Base-by-base conservation (phyloP, 2,888 invertebrate genomes). In the Tigriopus californicus region DNA sequence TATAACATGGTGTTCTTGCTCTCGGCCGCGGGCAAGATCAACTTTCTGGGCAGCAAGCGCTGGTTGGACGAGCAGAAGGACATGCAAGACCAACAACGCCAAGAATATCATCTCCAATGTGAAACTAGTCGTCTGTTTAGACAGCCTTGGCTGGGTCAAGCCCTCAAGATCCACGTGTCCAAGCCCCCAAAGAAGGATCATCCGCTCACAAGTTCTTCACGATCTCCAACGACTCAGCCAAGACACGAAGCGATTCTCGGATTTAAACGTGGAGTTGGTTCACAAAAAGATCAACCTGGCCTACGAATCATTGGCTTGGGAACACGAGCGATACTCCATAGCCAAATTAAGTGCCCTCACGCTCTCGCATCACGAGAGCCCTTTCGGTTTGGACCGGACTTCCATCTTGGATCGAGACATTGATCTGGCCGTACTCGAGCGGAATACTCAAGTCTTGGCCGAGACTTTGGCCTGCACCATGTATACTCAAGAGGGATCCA, bases 261-360 rank as follows among this genome's bases (percentile, higher is more conserved):
- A 22, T 12, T 24, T 57, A 1, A 24, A 49, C 61, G 66, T 67
- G 1, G 65, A 74, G 1, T 77, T 85, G 51, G 78, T 82, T 8
- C 92, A 95, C 68, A 95, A 95, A 74, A 97, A 97, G 76, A 97
- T 98, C 65, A 94, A 94, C 75, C 74, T 97, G 59, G 91, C 90
- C 0, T 91, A 94, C 58, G 86, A 88, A 65, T 77, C 82, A 60
- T 72, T 94, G 33, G 86, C 91, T 0, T 98, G 97, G 97, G 94
- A 95, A 68, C 97, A 98, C 68, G 97, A 98, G 72, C 75, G 90
- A 64, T 97, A 86, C 73, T 92, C 91, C 70, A 89, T 97, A 65
- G 79, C 88, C 63, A 76, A 92, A 63, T 77, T 94, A 67, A 83
- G 91, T 0, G 92, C 92, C 0, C 87, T 94, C 68, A 95, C 95